Base-by-base conservation (phyloP, 2,113 vertebrate species). In the Aphyosemion australe region DNA sequence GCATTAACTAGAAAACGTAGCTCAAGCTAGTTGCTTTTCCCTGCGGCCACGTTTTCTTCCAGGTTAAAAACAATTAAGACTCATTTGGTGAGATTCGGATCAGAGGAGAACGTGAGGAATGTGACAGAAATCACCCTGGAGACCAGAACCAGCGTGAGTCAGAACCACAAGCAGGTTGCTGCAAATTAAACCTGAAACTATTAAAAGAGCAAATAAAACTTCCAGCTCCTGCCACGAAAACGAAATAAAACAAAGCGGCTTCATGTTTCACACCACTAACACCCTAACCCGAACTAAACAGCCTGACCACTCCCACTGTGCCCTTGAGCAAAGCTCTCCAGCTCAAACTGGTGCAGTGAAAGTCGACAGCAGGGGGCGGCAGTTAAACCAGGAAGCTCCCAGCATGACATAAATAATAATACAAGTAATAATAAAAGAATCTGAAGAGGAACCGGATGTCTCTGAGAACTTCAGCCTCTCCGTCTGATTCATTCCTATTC, bases 231-330 rank as follows among this genome's bases (percentile, higher is more conserved):
- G 34, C 72, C 65, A 43, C 4, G 39, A 21, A 18, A 48, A 65
- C 79, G 62, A 68, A 78, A 82, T 69, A 77, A 62, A 74, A 82
- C 70, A 76, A 69, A 65, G 69, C 51, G 68, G 65, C 79, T 58
- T 67, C 47, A 47, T 48, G 48, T 58, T 72, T 78, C 65, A 80
- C 8, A 13, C 52, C 47, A 32, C 41, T 66, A n/a, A n/a, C 26
- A 26, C 42, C 15, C 43, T 57, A 51, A 37, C 2, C 18, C 37
- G 64, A 66, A 72, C 63, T 37, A 74, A 75, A 84, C 63, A 69
- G 69, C 21, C 55, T 48, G 16, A 39, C 15, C 12, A 5, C 66
- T 37, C 43, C 65, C n/a, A 37, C 63, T 15, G 48, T 49, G 46
- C 84, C 80, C 73, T 65, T 69, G 72, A 84, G 76, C 81, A 84